Conservation (phyloP, 2,888 invertebrate species). For the Hyppa rectilinea region DNA sequence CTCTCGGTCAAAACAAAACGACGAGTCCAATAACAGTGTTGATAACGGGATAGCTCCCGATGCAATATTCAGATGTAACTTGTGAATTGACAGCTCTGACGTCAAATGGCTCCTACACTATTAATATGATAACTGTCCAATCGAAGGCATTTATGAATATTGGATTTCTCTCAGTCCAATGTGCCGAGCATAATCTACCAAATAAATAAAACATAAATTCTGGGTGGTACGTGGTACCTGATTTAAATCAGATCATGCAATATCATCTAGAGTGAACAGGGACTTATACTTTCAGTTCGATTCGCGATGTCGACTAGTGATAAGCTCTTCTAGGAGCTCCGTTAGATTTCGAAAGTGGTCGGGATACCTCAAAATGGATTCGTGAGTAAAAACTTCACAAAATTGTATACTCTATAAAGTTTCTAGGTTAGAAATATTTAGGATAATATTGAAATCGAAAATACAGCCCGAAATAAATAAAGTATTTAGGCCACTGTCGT, state of each 20-base stretch:
- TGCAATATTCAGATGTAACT: conserved; percentile 49
- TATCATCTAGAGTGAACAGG: neutral
- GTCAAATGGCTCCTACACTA: conserved; percentile 48
- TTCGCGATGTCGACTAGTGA: neutral
- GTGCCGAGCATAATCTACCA: neutral
- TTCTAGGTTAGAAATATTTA: conserved; percentile 4
- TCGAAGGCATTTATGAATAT: conserved; percentile 24
- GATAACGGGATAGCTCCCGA: conserved; percentile 47
- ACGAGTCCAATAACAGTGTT: conserved; percentile 6
- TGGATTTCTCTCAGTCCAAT: neutral
- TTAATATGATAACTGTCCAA: conserved; percentile 33
- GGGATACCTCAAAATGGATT: neutral
- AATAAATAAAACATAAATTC: conserved; percentile 33
- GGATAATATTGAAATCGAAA: conserved; percentile 18
- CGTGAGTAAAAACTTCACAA: conserved; percentile 4
- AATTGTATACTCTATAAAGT: neutral
- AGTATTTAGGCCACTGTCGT: conserved; percentile 31
- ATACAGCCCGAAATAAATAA: conserved; percentile 5
- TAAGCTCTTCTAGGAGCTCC: neutral
- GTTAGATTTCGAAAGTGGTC: neutral
- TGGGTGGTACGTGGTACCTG: neutral
- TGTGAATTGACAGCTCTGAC: conserved; percentile 42
- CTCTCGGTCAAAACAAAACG: neutral
- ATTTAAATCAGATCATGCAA: conserved; percentile 21
- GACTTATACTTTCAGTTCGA: conserved; percentile 14